phyloP scores from a whole-genome alignment of 2,888 invertebrate genomes.

The Ochlodes sylvanus region DNA sequence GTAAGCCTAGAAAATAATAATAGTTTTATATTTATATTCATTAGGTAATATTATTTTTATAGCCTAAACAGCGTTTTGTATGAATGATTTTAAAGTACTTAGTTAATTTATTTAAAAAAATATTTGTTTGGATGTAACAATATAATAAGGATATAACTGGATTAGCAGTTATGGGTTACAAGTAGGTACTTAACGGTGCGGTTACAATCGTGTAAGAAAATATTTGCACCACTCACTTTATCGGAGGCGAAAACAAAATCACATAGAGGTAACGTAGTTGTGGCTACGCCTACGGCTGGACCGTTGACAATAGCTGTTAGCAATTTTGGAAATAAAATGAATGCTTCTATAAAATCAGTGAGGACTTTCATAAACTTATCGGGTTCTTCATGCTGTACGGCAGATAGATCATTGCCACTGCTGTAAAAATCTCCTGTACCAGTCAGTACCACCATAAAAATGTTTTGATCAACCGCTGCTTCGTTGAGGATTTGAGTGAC shows the following conservation, averaged over 20 bases:
- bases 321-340: conserved; percentile 95
- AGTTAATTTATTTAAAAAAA: too few relatives aligned
- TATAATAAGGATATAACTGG: background rate
- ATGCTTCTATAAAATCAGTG: conserved; percentile 88
- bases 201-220: too few relatives aligned
- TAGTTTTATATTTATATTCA: too few relatives aligned
- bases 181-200: too few relatives aligned
- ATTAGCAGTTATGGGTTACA: too few relatives aligned
- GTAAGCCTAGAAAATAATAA: conserved; percentile 87
- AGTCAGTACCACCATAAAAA: conserved; percentile 90
- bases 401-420: conserved; percentile 91
- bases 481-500: conserved; percentile 87
- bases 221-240: conserved; percentile 77
- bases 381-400: conserved; percentile 46
- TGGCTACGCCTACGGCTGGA: conserved; percentile 96
- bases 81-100: too few relatives aligned
- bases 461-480: conserved; percentile 87
- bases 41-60: too few relatives aligned
- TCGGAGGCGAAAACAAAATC: conserved; percentile 96
- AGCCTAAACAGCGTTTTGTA: too few relatives aligned
- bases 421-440: conserved; percentile 93
- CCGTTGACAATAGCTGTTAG: conserved; percentile 96
- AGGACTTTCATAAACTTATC: conserved; percentile 55
- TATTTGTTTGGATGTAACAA: too few relatives aligned
- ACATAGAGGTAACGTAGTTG: conserved; percentile 93